Evolutionary conservation across 2,113 vertebrate species (phyloP).

Genomic region (Nicator chloris): DNA sequence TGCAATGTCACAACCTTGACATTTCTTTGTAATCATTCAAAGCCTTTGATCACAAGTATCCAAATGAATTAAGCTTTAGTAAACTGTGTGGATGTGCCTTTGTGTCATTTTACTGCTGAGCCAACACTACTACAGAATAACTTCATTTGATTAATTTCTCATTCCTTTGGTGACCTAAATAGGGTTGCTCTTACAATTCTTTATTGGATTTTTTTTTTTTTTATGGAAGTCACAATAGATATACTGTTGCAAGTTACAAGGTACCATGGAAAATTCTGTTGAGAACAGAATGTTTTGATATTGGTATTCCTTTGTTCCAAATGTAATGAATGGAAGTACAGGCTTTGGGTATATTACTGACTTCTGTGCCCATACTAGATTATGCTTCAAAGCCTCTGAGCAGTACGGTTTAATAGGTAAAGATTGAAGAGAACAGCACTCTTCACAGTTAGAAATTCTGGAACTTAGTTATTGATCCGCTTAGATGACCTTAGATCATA

Average conservation of each 20-base stretch:
- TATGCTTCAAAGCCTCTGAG: not conserved
- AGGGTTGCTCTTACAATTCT: not conserved
- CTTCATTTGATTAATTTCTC: not conserved
- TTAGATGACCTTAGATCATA: not conserved
- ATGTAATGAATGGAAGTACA: not conserved
- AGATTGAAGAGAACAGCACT: not conserved
- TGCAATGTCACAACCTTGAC: not conserved
- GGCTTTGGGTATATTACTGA: not conserved
- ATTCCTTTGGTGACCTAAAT: slow-evolving; percentile 1
- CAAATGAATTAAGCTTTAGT: slow-evolving; percentile 27
- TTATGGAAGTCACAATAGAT: not conserved
- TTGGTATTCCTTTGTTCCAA: not conserved
- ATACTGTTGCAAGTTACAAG: not conserved
- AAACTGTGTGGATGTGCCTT: not conserved
- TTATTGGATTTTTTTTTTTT: slow-evolving; percentile 4
- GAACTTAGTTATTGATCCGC: not conserved
- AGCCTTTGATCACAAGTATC: slow-evolving; percentile 35
- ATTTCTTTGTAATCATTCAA: slow-evolving; percentile 17
- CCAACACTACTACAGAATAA: not conserved
- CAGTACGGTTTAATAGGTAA: not conserved
- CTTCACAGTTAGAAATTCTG: not conserved
- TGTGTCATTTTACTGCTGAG: slow-evolving; percentile 6
- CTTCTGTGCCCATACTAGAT: not conserved
- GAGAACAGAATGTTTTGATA: not conserved
- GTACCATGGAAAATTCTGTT: not conserved